Percentiles rank a stretch among this genome's conserved stretches.
phyloP scores from a whole-genome alignment of 2,797 vertebrate species.

The Fistularia commersonii region DNA sequence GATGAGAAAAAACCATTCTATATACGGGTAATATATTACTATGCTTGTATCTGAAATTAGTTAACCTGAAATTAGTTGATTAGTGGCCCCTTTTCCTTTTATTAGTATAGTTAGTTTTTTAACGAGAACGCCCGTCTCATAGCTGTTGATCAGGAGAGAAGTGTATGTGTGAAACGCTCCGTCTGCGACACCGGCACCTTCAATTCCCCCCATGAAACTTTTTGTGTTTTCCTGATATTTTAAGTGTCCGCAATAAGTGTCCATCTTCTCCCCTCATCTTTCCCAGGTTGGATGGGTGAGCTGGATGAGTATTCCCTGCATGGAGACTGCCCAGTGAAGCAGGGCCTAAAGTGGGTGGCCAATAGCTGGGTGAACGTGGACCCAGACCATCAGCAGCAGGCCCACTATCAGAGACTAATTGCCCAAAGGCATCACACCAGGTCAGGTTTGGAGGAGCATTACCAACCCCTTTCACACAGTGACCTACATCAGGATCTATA shows the following conservation, averaged over 20 bases:
- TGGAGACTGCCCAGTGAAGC: conserved; percentile 87
- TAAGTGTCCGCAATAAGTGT: background rate
- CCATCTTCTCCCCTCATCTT: conserved; percentile 1
- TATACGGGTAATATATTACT: no score
- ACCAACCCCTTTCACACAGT: conserved; percentile 60
- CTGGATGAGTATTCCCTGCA: conserved; percentile 93
- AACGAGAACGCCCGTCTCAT: no score
- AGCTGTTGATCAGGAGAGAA: no score
- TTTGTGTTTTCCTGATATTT: background rate
- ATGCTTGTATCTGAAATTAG: no score
- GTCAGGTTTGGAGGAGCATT: conserved; percentile 55
- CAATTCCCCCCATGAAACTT: no score
- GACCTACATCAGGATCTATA: conserved; percentile 79
- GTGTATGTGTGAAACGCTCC: no score
- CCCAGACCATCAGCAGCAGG: conserved; percentile 85
- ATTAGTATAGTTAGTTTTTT: no score
- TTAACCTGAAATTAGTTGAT: no score
- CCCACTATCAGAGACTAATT: conserved; percentile 84
- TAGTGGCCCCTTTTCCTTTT: no score
- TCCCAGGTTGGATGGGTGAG: conserved; percentile 93
- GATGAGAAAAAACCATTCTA: no score
- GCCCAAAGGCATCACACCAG: conserved; percentile 53
- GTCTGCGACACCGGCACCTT: no score
- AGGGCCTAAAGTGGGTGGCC: conserved; percentile 91
- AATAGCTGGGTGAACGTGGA: conserved; percentile 97